Base-by-base conservation (phyloP, 53 echinoderm and acorn worm genomes). In the Holothuria leucospilota region DNA sequence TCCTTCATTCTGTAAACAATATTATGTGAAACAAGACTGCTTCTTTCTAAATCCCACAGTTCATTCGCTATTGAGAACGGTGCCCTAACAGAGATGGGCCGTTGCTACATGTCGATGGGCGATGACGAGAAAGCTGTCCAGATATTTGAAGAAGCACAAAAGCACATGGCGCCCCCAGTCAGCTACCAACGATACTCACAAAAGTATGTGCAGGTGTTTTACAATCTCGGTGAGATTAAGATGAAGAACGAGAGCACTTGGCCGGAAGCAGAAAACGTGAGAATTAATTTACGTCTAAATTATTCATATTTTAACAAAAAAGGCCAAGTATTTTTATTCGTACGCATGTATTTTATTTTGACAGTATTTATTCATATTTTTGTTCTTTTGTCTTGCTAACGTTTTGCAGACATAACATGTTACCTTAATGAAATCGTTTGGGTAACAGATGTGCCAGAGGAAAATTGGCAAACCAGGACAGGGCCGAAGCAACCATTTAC, bases 221-320 rank as follows among this genome's bases (percentile, higher is more conserved):
- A 78, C 51, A 24, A 28, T 59, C 21, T 52, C 8, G 78, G 51
- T 13, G 26, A 27, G 5, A 78, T 78, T 5, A 78, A 56, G 28
- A 53, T 53, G 78, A 52, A 78, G 59, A 53, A 78, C 29, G 28
- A 78, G 15, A 52, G 23, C 16, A 25, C 49, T 20, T 78, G 53
- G 59, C 59, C 78, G 20, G 59, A 56, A 29, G 78, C 78, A 14
- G 78, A 78, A 78, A 78, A 78, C 59, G 78, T 78, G 49, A 78
- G 78, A 56, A 56, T 56, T 15, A 18, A 16, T 18, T 16, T 2
- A 56, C 56, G 18, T 56, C 18, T 16, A 56, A 56, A 56, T 56
- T 12, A 56, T 56, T 16, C 56, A 15, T 16, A 46, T 46, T 2
- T 46, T 11, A 46, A 46, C 0, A 46, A 46, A 46, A 11, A 7